Evolutionary conservation across 2,888 invertebrate genomes (phyloP).

Genomic region (Nezara viridula): DNA sequence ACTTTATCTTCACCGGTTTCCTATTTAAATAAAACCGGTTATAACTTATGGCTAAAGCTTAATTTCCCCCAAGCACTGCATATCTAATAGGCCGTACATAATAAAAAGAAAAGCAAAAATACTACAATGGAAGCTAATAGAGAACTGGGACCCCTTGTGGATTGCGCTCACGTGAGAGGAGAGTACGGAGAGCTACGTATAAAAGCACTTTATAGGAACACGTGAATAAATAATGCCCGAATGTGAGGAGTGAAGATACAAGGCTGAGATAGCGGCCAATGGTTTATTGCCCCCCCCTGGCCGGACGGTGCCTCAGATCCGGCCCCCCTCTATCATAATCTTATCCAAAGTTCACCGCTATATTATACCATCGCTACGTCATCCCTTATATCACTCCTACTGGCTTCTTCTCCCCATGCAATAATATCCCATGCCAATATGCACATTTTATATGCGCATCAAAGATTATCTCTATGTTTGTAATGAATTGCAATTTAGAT

Average conservation of each 20-base stretch:
- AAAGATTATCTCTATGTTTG: background rate
- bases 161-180: conserved; percentile 46
- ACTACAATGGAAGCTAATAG: conserved; percentile 38
- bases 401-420: background rate
- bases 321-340: conserved; percentile 3
- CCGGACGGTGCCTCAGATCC: background rate
- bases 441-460: conserved; percentile 8
- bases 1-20: background rate
- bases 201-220: conserved; percentile 56
- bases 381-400: conserved; percentile 23
- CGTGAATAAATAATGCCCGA: conserved; percentile 56
- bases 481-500: conserved; percentile 16
- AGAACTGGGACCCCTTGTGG: background rate
- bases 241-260: conserved; percentile 56
- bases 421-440: conserved; percentile 4
- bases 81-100: background rate
- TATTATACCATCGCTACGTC: background rate
- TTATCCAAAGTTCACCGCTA: conserved; percentile 30
- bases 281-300: background rate
- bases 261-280: conserved; percentile 26
- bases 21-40: background rate
- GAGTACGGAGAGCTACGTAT: conserved; percentile 53
- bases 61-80: conserved; percentile 11
- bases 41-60: conserved; percentile 23
- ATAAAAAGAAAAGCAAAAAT: conserved; percentile 13